These are phyloP conservation scores for Cotesia typhae DNA, from an alignment of 1,140 invertebrate genomes.

Conservation along the genomic window DNA sequence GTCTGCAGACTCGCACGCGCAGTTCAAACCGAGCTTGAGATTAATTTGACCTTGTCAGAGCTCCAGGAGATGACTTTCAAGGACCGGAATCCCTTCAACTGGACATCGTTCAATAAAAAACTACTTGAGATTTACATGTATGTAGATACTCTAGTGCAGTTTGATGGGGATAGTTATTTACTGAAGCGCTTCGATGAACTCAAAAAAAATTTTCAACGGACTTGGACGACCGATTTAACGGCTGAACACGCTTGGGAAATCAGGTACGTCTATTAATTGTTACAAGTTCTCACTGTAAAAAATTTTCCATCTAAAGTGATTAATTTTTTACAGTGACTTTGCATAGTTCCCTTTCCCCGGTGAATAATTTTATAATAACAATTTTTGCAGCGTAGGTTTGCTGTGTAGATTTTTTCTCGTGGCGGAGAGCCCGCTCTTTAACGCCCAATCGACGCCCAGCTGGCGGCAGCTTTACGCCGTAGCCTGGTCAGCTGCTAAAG, in stretches of 20 bases:
- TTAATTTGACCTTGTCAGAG: slow-evolving; percentile 46
- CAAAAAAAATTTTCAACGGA: slow-evolving; percentile 41
- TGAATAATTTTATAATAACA: slow-evolving; percentile 38
- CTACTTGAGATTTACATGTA: slow-evolving; percentile 53
- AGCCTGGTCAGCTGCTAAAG: slow-evolving; percentile 48
- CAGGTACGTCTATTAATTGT: slow-evolving; percentile 45
- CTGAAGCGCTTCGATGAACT: slow-evolving; percentile 38
- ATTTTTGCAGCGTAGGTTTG: slow-evolving; percentile 58
- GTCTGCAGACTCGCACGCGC: slow-evolving; percentile 50
- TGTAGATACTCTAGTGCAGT: slow-evolving; percentile 50
- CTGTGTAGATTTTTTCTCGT: slow-evolving; percentile 55
- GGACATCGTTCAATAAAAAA: slow-evolving; percentile 56
- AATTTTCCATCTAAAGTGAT: neutral
- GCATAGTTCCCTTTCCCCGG: neutral
- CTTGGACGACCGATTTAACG: slow-evolving; percentile 48
- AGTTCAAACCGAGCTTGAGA: slow-evolving; percentile 48
- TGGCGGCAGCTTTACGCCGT: slow-evolving; percentile 51
- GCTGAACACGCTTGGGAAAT: slow-evolving; percentile 49
- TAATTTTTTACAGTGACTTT: neutral
- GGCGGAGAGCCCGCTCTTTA: slow-evolving; percentile 54
- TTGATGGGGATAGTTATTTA: slow-evolving; percentile 43
- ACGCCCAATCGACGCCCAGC: slow-evolving; percentile 40
- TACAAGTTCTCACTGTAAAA: no score
- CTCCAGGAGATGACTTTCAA: slow-evolving; percentile 26
- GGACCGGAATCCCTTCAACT: slow-evolving; percentile 47